Conservation (phyloP, 2,888 invertebrate genomes). For the Danaus chrysippus region DNA sequence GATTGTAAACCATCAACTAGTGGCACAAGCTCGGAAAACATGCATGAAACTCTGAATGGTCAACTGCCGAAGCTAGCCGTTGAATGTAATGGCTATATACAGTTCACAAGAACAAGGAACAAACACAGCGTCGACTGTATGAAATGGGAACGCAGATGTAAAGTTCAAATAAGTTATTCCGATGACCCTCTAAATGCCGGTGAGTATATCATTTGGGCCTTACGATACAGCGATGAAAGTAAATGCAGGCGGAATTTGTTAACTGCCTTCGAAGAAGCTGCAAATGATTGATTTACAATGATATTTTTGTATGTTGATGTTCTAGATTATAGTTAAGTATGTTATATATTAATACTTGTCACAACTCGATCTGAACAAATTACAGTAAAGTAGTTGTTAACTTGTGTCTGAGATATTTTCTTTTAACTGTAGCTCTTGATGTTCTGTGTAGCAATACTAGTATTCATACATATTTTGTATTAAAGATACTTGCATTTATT, state of each 20-base stretch:
- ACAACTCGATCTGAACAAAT: not conserved
- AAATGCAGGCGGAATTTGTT: conserved; percentile 80
- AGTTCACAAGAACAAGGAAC: conserved; percentile 63
- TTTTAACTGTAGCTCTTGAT: too few species aligned
- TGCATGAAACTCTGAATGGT: conserved; percentile 61
- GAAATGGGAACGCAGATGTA: conserved; percentile 82
- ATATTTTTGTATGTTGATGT: conserved; percentile 1
- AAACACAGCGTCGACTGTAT: conserved; percentile 58
- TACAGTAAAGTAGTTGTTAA: too few species aligned
- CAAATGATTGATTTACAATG: conserved; percentile 42
- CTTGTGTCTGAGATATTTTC: too few species aligned
- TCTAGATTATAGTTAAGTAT: conserved; percentile 12
- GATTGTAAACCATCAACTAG: conserved; percentile 72
- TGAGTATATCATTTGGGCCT: conserved; percentile 79
- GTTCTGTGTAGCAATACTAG: too few species aligned
- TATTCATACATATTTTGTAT: too few species aligned
- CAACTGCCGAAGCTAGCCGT: conserved; percentile 66
- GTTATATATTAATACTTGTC: conserved; percentile 19
- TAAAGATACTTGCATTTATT: too few species aligned
- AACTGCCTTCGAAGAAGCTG: conserved; percentile 70
- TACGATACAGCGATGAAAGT: conserved; percentile 80
- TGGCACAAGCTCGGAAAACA: conserved; percentile 56
- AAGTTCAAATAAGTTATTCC: conserved; percentile 81
- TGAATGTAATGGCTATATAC: conserved; percentile 70
- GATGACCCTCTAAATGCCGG: conserved; percentile 71